phyloP scores from a whole-genome alignment of 2,888 invertebrate genomes.

The Chouioia cunea region DNA sequence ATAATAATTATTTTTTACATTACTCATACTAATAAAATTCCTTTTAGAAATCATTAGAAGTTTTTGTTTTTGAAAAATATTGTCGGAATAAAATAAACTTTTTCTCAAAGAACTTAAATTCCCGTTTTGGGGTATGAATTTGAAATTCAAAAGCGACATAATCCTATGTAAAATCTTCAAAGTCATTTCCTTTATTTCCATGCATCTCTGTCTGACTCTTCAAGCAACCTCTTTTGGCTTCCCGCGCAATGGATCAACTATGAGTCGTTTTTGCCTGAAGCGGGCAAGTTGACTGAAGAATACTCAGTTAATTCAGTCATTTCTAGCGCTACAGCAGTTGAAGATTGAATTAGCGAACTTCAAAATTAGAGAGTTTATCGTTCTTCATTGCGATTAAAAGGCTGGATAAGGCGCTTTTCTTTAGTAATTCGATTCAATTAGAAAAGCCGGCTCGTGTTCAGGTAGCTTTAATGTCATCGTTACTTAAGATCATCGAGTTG shows the following conservation, averaged over 20 bases:
- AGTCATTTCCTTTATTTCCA: constrained; percentile 29
- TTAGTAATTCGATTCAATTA: too few relatives aligned
- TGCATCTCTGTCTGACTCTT: background rate
- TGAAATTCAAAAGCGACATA: constrained; percentile 29
- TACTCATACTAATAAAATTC: too few relatives aligned
- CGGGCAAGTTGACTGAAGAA: constrained; percentile 2
- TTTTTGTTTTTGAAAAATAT: too few relatives aligned
- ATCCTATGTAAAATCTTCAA: constrained; percentile 22
- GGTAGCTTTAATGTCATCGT: too few relatives aligned
- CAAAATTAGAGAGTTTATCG: background rate
- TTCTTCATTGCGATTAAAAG: too few relatives aligned
- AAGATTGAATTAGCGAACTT: constrained; percentile 9
- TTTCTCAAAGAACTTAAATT: background rate
- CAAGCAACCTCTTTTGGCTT: background rate
- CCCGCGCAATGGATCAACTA: background rate
- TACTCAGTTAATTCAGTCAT: constrained; percentile 24
- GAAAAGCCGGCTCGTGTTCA: too few relatives aligned
- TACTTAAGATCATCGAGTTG: too few relatives aligned
- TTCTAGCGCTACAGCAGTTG: background rate
- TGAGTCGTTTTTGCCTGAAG: background rate
- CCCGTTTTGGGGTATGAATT: background rate
- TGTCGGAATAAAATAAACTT: background rate
- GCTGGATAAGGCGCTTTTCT: too few relatives aligned
- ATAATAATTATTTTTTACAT: too few relatives aligned
- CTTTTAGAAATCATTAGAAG: too few relatives aligned